Percentiles rank a stretch among this genome's conserved stretches.
Conservation (phyloP, 2,888 invertebrate species). For the Aspidiotus rigidus region DNA sequence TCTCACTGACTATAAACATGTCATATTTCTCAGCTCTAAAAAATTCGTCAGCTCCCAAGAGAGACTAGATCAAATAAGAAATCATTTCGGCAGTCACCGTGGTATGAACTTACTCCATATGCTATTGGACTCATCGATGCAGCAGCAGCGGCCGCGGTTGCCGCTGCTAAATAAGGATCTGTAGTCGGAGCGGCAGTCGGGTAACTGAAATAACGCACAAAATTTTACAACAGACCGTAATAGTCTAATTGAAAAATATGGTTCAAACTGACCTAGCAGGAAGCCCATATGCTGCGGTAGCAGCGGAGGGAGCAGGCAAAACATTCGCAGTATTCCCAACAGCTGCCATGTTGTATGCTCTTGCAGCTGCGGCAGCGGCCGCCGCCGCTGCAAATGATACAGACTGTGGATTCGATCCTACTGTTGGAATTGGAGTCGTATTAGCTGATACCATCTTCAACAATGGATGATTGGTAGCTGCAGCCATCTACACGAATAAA, state of each 20-base stretch:
- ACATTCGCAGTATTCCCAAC: constrained; percentile 44
- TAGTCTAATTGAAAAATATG: background rate
- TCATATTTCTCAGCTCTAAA: no score
- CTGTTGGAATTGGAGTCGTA: constrained; percentile 40
- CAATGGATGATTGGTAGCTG: constrained; percentile 27
- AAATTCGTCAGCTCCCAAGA: no score
- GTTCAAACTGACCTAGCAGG: constrained; percentile 34
- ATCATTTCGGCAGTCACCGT: no score
- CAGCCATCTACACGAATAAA: constrained; percentile 15
- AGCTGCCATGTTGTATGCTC: constrained; percentile 69
- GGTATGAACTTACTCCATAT: constrained; percentile 87
- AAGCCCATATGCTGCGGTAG: constrained; percentile 33
- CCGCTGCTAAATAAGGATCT: constrained; percentile 24
- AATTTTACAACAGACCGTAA: constrained; percentile 1
- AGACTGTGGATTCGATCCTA: constrained; percentile 35
- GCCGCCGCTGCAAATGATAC: constrained; percentile 46
- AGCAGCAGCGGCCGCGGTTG: constrained; percentile 12
- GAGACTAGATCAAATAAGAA: background rate
- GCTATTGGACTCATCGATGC: constrained; percentile 52
- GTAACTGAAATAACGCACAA: constrained; percentile 30
- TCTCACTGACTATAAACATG: no score
- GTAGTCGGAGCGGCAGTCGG: constrained; percentile 15
- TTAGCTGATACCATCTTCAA: constrained; percentile 24
- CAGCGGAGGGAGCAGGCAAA: constrained; percentile 18
- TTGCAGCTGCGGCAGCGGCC: constrained; percentile 73